Percentiles rank a stretch among this genome's conserved stretches.
Conservation (phyloP, 2,797 vertebrate genomes). For the Muraenolepis orangiensis region DNA sequence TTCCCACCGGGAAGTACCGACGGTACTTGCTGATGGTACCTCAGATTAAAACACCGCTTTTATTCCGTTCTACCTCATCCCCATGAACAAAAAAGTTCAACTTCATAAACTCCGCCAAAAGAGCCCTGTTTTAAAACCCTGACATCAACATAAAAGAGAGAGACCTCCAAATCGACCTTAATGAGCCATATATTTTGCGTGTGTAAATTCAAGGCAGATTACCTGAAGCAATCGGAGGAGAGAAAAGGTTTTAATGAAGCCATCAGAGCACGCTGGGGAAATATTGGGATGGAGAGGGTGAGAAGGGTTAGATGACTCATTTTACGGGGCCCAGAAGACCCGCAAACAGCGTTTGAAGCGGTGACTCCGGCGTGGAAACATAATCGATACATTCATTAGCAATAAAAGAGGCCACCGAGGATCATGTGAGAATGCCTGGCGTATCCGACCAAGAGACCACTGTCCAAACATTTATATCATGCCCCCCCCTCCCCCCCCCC, state of each 20-base stretch:
- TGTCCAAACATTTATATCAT: slow-evolving; percentile 41
- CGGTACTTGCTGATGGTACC: too few relatives aligned
- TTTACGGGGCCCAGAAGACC: slow-evolving; percentile 59
- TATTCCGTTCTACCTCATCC: neutral
- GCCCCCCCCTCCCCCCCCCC: slow-evolving; percentile 31
- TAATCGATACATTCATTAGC: slow-evolving; percentile 60
- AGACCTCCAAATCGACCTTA: slow-evolving; percentile 28
- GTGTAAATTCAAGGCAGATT: slow-evolving; percentile 27
- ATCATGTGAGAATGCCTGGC: slow-evolving; percentile 32
- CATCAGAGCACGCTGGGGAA: slow-evolving; percentile 44
- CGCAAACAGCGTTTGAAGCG: slow-evolving; percentile 52
- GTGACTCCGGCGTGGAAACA: slow-evolving; percentile 55
- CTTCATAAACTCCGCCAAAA: neutral
- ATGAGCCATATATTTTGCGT: slow-evolving; percentile 25
- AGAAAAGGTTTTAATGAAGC: slow-evolving; percentile 35
- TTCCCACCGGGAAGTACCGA: too few relatives aligned
- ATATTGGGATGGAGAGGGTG: slow-evolving; percentile 34
- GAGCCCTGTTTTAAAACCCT: slow-evolving; percentile 18
- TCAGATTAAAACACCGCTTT: neutral
- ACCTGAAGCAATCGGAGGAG: slow-evolving; percentile 25
- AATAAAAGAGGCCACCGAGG: slow-evolving; percentile 44
- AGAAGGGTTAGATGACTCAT: slow-evolving; percentile 39
- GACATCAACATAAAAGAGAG: neutral
- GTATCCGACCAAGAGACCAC: slow-evolving; percentile 38
- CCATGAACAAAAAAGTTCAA: neutral